Base-by-base conservation (phyloP, 2,888 invertebrate species). In the Ptilodon capucinus region DNA sequence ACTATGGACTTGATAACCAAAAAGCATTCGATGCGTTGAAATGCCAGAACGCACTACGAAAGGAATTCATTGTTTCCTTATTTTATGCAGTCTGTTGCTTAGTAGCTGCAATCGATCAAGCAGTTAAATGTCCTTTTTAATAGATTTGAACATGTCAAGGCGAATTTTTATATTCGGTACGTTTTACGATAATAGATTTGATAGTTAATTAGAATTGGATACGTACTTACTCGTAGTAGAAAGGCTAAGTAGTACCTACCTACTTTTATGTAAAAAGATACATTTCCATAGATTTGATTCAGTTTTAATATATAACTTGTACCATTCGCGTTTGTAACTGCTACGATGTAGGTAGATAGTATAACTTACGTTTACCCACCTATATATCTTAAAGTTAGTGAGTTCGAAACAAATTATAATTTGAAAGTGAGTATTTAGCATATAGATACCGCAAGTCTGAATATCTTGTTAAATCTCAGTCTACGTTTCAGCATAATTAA, bases 51-150 rank as follows among this genome's bases (percentile, higher is more conserved):
- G 25, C 13, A 25, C 40, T 40, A 40, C 6, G 16, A 25, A 40
- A 25, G 14, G 16, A 23, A 16, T 25, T 16, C 16, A 40, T n/a
- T 40, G 23, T 25, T 23, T 40, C 40, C 36, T 50, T 54, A 47
- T 51, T 35, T 54, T 46, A 35, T 48, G 51, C 57, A 49, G 11
- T 54, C 57, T 60, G 67, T 67, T 69, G 64, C 69, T 54, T 42
- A 11, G 63, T 61, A 49, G 54, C 57, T 59, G 48, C 19, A 54
- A 68, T 67, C 67, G 67, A 67, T 67, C 69, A 68, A 65, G 56
- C 65, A 54, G 53, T 57, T 58, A 64, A 57, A 51, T 49, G 23
- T 25, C 49, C 51, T 57, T 67, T 56, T 53, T 42, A 64, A 50
- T 56, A 51, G 40, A 38, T 38, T 38, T 38, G 14, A 21, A 42